Conservation (phyloP, 1,140 invertebrate species). For the Tetragonula clypearis region DNA sequence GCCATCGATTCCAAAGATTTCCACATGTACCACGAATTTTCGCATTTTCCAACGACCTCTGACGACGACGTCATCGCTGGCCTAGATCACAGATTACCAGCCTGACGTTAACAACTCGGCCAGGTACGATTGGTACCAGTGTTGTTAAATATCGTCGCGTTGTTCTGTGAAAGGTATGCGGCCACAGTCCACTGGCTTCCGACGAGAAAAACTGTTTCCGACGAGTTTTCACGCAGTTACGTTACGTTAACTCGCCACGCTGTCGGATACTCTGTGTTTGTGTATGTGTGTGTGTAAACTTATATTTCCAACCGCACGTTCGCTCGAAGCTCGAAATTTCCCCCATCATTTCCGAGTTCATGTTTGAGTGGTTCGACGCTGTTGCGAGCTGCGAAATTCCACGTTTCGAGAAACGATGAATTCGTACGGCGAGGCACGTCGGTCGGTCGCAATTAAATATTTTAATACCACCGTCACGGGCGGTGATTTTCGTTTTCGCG, state of each 20-base stretch:
- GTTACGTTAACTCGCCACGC: neutral
- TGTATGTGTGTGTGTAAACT: too few species aligned
- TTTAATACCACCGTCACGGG: neutral
- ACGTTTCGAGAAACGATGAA: too few species aligned
- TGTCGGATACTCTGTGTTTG: neutral
- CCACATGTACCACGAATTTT: neutral
- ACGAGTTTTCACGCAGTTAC: neutral
- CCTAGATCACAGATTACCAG: slow-evolving; percentile 36
- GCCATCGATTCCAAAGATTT: neutral
- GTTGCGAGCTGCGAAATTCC: too few species aligned
- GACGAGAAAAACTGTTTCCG: neutral
- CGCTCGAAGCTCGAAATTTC: neutral
- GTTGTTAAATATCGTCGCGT: neutral
- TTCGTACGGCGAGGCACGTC: too few species aligned
- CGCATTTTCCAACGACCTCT: neutral
- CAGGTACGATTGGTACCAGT: neutral
- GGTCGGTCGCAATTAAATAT: neutral
- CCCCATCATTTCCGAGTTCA: neutral
- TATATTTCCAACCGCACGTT: neutral
- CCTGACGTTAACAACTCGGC: slow-evolving; percentile 21
- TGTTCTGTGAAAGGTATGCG: neutral
- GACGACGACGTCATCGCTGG: slow-evolving; percentile 16
- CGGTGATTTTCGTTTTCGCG: neutral
- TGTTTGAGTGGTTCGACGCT: neutral
- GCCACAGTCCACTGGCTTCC: neutral